Evolutionary conservation across 2,888 invertebrate species (phyloP).

Genomic region (Leucophenga montana): DNA sequence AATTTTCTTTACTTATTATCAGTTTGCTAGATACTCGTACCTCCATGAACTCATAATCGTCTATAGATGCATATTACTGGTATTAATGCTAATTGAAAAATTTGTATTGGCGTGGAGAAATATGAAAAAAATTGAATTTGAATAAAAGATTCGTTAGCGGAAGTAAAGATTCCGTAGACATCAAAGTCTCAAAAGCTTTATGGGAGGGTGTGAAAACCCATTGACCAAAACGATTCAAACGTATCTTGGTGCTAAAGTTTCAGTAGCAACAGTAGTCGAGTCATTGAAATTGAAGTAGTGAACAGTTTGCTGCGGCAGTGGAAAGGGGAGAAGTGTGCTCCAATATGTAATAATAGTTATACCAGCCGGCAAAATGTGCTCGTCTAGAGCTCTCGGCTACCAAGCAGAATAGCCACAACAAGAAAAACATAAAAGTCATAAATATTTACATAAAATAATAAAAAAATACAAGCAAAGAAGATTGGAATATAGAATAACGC

Average conservation of each 20-base stretch:
- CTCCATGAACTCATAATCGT: too few species aligned
- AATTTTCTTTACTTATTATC: too few species aligned
- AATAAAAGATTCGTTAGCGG: neutral
- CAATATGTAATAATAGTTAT: neutral
- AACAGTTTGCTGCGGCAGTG: too few species aligned
- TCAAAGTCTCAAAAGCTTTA: neutral
- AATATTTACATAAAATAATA: constrained; percentile 10
- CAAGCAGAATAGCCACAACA: neutral
- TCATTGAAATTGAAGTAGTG: too few species aligned
- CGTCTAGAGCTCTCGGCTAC: too few species aligned
- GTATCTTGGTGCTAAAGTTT: too few species aligned
- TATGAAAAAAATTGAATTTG: too few species aligned
- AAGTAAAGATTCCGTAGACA: neutral
- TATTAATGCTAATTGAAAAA: constrained; percentile 2
- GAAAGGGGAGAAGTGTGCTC: too few species aligned
- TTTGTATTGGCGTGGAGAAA: too few species aligned
- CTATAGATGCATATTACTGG: too few species aligned
- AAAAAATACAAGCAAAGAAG: neutral
- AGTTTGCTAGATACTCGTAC: too few species aligned
- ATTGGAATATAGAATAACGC: neutral
- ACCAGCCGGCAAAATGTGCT: neutral
- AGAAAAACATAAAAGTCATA: constrained; percentile 7
- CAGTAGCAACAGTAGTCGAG: too few species aligned
- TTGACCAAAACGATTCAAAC: constrained; percentile 38
- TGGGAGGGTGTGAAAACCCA: constrained; percentile 51